Percentiles rank a stretch among this genome's conserved stretches.
phyloP scores from a whole-genome alignment of 2,797 vertebrate genomes.

The Helostoma temminkii region DNA sequence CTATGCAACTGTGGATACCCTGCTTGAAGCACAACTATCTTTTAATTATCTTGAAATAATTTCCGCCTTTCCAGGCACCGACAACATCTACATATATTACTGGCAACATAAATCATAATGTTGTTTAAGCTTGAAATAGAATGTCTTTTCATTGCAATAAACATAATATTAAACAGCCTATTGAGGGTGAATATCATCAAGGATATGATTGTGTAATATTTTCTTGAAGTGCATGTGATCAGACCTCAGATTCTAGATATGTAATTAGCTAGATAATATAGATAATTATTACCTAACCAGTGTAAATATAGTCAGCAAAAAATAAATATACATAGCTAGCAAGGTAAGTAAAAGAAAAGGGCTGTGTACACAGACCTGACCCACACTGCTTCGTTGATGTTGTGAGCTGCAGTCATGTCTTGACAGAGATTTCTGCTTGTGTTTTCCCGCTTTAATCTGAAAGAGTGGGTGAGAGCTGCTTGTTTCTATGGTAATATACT shows the following conservation, averaged over 20 bases:
- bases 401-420: conserved; percentile 48
- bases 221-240: too few relatives aligned
- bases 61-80: conserved; percentile 4
- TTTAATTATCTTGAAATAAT: conserved; percentile 55
- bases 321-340: too few relatives aligned
- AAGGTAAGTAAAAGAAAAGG: not conserved
- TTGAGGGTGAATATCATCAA: conserved; percentile 4
- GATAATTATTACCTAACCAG: not conserved
- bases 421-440: conserved; percentile 43
- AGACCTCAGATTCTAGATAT: not conserved
- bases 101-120: too few relatives aligned
- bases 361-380: not conserved
- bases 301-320: not conserved
- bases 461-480: conserved; percentile 62
- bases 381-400: conserved; percentile 8
- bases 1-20: conserved; percentile 59
- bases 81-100: conserved; percentile 8
- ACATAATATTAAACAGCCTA: not conserved
- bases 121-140: too few relatives aligned
- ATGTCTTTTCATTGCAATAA: too few relatives aligned
- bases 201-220: too few relatives aligned
- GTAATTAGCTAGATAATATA: too few relatives aligned
- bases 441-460: conserved; percentile 44
- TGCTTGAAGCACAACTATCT: conserved; percentile 25
- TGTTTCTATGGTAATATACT: conserved; percentile 80